These are phyloP conservation scores for Tetragonisca angustula DNA, from an alignment of 2,888 invertebrate genomes.

Conservation along the genomic window DNA sequence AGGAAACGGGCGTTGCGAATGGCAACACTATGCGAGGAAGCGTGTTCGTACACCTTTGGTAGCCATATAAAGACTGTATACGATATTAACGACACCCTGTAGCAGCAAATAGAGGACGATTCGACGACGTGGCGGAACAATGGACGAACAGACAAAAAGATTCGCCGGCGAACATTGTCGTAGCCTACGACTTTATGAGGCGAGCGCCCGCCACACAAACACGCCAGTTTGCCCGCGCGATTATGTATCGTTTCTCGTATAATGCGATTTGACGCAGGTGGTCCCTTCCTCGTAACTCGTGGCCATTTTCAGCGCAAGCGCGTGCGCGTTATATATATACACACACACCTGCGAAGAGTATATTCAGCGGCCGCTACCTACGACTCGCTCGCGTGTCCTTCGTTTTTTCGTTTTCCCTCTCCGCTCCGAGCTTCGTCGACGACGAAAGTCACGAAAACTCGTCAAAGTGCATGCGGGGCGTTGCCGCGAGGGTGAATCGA, in stretches of 20 bases:
- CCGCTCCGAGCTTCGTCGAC: background rate
- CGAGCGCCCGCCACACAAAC: conserved; percentile 52
- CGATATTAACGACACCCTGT: conserved; percentile 61
- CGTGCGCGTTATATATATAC: conserved; percentile 46
- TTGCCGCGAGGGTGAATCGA: too few species aligned
- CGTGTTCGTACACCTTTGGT: conserved; percentile 27
- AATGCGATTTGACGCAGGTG: conserved; percentile 76
- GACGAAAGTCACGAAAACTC: background rate
- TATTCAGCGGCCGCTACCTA: background rate
- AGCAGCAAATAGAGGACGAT: conserved; percentile 62
- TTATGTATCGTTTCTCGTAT: conserved; percentile 75
- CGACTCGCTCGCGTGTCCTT: conserved; percentile 6
- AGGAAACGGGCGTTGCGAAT: conserved; percentile 10
- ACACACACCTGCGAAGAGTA: too few species aligned
- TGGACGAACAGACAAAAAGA: conserved; percentile 62
- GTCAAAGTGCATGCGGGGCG: too few species aligned
- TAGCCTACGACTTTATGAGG: conserved; percentile 75
- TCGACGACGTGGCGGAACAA: conserved; percentile 63
- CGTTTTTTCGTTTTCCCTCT: too few species aligned
- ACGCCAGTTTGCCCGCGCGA: conserved; percentile 66
- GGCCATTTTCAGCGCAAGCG: conserved; percentile 58
- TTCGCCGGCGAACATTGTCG: conserved; percentile 66
- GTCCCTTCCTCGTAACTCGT: conserved; percentile 70
- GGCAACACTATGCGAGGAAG: conserved; percentile 12
- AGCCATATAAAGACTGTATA: conserved; percentile 52